Evolutionary conservation across 2,113 vertebrate genomes (phyloP).

Genomic region (Pseudorectes ferrugineus): DNA sequence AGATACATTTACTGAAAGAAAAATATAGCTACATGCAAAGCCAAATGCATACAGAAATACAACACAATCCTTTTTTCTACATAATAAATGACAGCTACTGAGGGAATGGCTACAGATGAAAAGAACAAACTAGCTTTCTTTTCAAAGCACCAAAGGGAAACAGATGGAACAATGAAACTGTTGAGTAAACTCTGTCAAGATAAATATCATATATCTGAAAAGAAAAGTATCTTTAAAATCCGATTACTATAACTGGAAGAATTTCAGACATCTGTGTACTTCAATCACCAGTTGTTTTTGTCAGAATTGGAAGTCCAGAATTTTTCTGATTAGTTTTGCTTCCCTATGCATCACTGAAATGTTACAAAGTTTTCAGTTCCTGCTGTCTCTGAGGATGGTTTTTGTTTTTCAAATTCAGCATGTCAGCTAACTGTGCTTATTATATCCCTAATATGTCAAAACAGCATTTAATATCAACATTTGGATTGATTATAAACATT

Average conservation of each 20-base stretch:
- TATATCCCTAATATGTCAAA: not conserved
- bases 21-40: slow-evolving; percentile 18
- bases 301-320: not conserved
- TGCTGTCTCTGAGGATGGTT: not conserved
- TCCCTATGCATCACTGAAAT: not conserved
- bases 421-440: not conserved
- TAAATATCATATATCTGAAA: slow-evolving; percentile 40
- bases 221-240: slow-evolving; percentile 48
- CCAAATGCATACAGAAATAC: not conserved
- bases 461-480: not conserved
- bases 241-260: not conserved
- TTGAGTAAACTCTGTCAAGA: slow-evolving; percentile 34
- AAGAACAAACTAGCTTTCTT: slow-evolving; percentile 48
- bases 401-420: not conserved
- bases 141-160: slow-evolving; percentile 24
- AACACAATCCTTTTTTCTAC: slow-evolving; percentile 2
- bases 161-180: slow-evolving; percentile 25
- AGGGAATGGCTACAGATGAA: slow-evolving; percentile 12
- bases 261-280: not conserved
- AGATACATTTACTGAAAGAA: slow-evolving; percentile 2
- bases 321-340: not conserved
- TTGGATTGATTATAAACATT: not conserved
- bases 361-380: not conserved
- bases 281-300: not conserved
- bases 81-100: not conserved